Conservation (phyloP, 2,113 vertebrate species). For the Ptychochromis oligacanthus region DNA sequence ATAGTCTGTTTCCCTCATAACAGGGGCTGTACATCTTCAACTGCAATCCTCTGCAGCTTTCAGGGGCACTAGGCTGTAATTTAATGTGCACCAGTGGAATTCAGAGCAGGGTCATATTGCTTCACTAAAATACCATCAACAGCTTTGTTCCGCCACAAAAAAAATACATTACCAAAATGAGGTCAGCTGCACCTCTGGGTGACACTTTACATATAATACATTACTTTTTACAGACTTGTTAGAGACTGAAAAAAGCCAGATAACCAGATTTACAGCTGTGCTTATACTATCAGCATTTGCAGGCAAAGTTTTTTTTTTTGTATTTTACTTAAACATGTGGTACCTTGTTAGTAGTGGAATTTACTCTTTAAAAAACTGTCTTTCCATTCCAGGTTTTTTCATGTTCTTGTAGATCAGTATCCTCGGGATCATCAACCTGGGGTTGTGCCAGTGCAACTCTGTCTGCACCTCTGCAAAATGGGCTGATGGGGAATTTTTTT, state of each 20-base stretch:
- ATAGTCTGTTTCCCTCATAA: constrained; percentile 65
- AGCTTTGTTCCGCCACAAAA: constrained; percentile 74
- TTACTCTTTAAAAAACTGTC: constrained; percentile 18
- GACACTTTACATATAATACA: constrained; percentile 27
- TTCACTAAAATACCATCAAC: constrained; percentile 75
- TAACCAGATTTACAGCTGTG: constrained; percentile 65
- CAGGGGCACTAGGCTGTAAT: constrained; percentile 65
- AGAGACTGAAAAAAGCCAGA: constrained; percentile 37
- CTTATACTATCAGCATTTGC: constrained; percentile 28
- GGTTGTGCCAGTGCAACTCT: constrained; percentile 63
- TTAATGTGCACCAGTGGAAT: constrained; percentile 73
- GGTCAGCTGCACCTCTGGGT: constrained; percentile 55
- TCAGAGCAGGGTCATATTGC: constrained; percentile 60
- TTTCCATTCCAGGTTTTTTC: constrained; percentile 50
- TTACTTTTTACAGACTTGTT: constrained; percentile 60
- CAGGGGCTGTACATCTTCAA: constrained; percentile 61
- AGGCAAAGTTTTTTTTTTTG: constrained; percentile 14
- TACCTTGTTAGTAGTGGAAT: constrained; percentile 38
- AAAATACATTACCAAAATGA: constrained; percentile 64
- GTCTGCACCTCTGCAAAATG: constrained; percentile 67
- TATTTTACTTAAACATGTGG: constrained; percentile 36
- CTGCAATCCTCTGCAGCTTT: constrained; percentile 63
- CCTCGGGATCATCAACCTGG: constrained; percentile 56
- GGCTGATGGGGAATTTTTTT: constrained; percentile 52
- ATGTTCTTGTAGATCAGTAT: constrained; percentile 46